Percentiles rank a stretch among this genome's conserved stretches.
phyloP scores from a whole-genome alignment of 2,888 invertebrate species.

The Therioaphis trifolii region DNA sequence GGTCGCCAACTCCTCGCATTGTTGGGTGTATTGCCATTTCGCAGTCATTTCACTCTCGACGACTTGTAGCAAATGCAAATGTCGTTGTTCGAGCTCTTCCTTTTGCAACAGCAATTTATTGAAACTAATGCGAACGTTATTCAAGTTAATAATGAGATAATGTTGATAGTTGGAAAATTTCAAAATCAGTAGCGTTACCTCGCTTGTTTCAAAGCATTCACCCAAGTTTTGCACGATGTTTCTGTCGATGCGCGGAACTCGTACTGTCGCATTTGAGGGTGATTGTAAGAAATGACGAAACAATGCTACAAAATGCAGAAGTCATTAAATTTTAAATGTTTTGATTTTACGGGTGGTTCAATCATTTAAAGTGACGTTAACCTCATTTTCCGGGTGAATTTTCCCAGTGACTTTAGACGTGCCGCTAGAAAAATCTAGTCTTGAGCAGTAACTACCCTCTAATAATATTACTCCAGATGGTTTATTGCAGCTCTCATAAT shows the following conservation, averaged over 20 bases:
- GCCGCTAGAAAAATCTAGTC: constrained; percentile 53
- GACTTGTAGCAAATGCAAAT: constrained; percentile 87
- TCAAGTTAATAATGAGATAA: no score
- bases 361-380: neutral
- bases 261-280: constrained; percentile 87
- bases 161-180: no score
- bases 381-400: constrained; percentile 54
- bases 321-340: no score
- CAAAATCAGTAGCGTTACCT: constrained; percentile 73
- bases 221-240: constrained; percentile 89
- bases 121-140: constrained; percentile 74
- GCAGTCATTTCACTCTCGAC: constrained; percentile 92
- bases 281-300: constrained; percentile 87
- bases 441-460: constrained; percentile 87
- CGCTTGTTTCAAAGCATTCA: constrained; percentile 86
- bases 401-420: constrained; percentile 50
- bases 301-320: constrained; percentile 76
- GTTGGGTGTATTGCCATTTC: constrained; percentile 92
- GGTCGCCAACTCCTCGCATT: constrained; percentile 87
- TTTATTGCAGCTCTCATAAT: constrained; percentile 81
- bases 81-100: constrained; percentile 91
- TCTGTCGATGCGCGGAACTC: constrained; percentile 87
- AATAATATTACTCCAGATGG: constrained; percentile 87
- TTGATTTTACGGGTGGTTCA: no score
- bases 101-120: constrained; percentile 89